Evolutionary conservation across 1,140 invertebrate genomes (phyloP).

Genomic region (Ceratina australensis): DNA sequence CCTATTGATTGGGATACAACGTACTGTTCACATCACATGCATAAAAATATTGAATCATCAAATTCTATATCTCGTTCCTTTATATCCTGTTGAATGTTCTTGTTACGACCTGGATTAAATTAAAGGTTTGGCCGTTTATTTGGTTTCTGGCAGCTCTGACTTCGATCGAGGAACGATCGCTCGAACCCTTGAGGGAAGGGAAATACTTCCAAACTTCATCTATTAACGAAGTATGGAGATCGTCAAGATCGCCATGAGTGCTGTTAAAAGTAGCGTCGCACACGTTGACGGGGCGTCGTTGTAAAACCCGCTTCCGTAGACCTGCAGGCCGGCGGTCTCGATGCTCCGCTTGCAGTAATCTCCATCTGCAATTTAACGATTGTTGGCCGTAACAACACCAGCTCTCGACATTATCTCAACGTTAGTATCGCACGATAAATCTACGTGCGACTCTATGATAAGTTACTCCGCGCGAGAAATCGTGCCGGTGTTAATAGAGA

Average conservation of each 20-base stretch:
- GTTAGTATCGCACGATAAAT: background rate
- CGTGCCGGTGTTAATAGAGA: no score
- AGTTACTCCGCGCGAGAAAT: no score
- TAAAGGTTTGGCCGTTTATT: background rate
- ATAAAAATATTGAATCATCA: no score
- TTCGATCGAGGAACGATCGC: background rate
- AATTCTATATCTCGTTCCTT: no score
- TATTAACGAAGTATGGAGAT: constrained; percentile 19
- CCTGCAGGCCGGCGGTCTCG: constrained; percentile 90
- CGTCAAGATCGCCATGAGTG: constrained; percentile 31
- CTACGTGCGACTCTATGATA: background rate
- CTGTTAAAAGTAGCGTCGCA: constrained; percentile 28
- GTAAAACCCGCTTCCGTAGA: constrained; percentile 88
- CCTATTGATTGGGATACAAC: no score
- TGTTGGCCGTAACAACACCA: background rate
- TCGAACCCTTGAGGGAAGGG: no score
- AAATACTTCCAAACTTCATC: background rate
- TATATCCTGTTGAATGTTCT: no score
- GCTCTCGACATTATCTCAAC: no score
- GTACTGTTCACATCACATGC: no score
- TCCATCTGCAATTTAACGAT: constrained; percentile 81
- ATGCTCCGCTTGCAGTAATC: constrained; percentile 93
- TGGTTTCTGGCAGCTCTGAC: background rate
- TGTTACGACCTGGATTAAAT: no score
- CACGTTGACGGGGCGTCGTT: constrained; percentile 73